Conservation (phyloP, 2,113 vertebrate species). For the Pelecanus crispus region DNA sequence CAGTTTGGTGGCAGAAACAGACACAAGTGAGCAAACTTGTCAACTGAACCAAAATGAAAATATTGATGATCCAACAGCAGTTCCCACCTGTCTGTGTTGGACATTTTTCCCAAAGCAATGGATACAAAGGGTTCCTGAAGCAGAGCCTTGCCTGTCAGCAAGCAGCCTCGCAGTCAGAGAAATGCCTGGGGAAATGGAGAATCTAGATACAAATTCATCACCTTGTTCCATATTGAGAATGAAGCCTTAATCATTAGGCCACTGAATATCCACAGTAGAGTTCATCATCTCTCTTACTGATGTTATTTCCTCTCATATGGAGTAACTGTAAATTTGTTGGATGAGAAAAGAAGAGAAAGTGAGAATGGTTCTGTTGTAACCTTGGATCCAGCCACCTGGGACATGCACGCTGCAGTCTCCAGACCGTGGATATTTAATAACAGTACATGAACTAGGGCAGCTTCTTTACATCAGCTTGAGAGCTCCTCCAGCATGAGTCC, state of each 20-base stretch:
- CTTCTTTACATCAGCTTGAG: background rate
- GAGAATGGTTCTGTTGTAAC: background rate
- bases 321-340: too few species aligned
- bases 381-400: background rate
- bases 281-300: background rate
- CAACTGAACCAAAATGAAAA: background rate
- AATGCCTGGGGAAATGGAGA: background rate
- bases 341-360: background rate
- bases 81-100: fast-evolving
- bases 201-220: background rate
- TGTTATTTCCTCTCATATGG: background rate
- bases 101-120: background rate
- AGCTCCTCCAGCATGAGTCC: background rate
- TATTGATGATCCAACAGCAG: background rate
- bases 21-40: background rate
- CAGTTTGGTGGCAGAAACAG: background rate
- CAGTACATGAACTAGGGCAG: background rate
- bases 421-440: background rate
- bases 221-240: background rate
- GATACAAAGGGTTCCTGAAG: background rate
- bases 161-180: background rate
- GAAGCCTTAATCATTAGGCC: background rate
- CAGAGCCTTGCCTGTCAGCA: background rate
- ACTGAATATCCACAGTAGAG: background rate
- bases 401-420: fast-evolving